A percentile compares a stretch with the other conserved stretches of the same genome.
phyloP scores from a whole-genome alignment of 2,888 invertebrate genomes.

The Athrips mouffetella region DNA sequence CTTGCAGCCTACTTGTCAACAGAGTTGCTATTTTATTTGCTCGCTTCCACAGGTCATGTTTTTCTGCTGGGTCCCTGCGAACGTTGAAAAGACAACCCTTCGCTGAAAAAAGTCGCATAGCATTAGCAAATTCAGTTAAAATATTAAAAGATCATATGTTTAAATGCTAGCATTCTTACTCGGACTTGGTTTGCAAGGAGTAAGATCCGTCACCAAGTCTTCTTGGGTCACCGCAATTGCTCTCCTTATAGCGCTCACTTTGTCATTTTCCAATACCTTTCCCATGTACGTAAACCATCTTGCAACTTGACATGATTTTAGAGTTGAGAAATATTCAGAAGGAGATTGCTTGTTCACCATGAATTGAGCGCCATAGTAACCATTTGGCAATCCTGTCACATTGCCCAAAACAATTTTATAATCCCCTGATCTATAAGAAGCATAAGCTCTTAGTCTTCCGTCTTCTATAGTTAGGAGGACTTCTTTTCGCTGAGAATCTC shows the following conservation, averaged over 20 bases:
- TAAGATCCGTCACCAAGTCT: conserved; percentile 49
- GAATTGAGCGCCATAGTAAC: conserved; percentile 56
- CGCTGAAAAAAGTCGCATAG: conserved; percentile 50
- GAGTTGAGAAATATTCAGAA: conserved; percentile 51
- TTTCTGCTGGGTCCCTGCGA: conserved; percentile 87
- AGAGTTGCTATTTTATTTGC: conserved; percentile 70
- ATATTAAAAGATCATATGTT: background rate
- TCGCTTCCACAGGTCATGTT: conserved; percentile 80
- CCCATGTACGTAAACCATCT: conserved; percentile 52
- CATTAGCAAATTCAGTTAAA: background rate
- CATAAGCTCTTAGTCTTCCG: conserved; percentile 69
- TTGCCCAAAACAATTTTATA: conserved; percentile 81
- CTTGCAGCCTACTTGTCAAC: conserved; percentile 59
- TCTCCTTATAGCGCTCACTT: conserved; percentile 44
- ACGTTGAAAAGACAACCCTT: conserved; percentile 87
- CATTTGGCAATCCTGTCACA: conserved; percentile 56
- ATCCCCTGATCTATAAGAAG: conserved; percentile 78
- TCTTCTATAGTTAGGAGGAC: conserved; percentile 79
- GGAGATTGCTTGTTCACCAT: conserved; percentile 46
- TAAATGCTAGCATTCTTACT: conserved; percentile 44
- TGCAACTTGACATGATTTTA: conserved; percentile 49
- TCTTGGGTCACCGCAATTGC: conserved; percentile 50
- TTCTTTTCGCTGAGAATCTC: conserved; percentile 70
- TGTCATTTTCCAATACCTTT: conserved; percentile 43
- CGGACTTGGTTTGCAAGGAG: conserved; percentile 53